Evolutionary conservation across 1,140 invertebrate species (phyloP).

Genomic region (Solen grandis): DNA sequence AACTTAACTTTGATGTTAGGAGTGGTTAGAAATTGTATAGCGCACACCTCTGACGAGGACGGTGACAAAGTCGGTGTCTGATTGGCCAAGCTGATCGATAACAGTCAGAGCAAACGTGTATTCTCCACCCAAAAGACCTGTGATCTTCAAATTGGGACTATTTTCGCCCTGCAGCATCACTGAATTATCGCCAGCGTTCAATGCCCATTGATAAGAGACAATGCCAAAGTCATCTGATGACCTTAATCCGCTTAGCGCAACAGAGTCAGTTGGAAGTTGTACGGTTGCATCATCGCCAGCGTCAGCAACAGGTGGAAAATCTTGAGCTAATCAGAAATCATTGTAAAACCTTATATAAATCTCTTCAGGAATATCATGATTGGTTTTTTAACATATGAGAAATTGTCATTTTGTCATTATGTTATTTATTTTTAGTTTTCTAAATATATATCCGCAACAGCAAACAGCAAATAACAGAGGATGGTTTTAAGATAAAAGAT

Average conservation of each 20-base stretch:
- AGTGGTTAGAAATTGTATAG: too few species aligned
- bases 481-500: too few species aligned
- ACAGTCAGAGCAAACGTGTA: constrained; percentile 26
- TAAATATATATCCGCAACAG: too few species aligned
- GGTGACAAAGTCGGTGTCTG: constrained; percentile 11
- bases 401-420: too few species aligned
- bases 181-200: background rate
- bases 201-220: constrained; percentile 12
- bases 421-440: too few species aligned
- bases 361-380: too few species aligned
- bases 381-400: too few species aligned
- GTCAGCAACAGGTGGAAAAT: constrained; percentile 18
- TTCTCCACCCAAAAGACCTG: background rate
- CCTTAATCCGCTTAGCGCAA: constrained; percentile 6
- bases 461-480: too few species aligned
- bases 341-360: too few species aligned
- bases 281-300: constrained; percentile 19
- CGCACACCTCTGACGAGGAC: constrained; percentile 6
- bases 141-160: background rate
- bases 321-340: constrained; percentile 4
- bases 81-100: constrained; percentile 7
- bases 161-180: background rate
- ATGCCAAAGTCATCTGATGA: constrained; percentile 23
- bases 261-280: constrained; percentile 23
- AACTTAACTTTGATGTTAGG: too few species aligned